Percentiles rank a stretch among this genome's conserved stretches.
These are phyloP conservation scores for Lontra canadensis DNA, from an alignment of 2,113 vertebrate species.

Conservation along the genomic window DNA sequence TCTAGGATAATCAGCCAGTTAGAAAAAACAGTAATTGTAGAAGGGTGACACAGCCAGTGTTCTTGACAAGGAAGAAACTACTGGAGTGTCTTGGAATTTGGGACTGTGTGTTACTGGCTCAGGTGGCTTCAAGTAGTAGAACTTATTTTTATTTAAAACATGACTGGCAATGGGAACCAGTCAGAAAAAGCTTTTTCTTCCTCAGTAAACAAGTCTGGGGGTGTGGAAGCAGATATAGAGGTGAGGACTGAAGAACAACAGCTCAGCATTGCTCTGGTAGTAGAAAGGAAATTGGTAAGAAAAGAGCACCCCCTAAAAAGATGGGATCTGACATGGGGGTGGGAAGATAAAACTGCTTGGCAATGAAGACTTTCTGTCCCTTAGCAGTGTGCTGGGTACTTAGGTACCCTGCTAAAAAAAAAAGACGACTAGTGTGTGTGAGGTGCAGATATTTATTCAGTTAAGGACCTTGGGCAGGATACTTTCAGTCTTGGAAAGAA, in stretches of 20 bases:
- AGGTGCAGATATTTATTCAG: neutral
- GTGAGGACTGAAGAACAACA: neutral
- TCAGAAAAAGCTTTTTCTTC: constrained; percentile 36
- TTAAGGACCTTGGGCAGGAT: constrained; percentile 29
- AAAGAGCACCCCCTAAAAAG: neutral
- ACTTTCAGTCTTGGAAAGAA: constrained; percentile 21
- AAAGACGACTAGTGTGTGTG: neutral
- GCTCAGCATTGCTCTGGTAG: neutral
- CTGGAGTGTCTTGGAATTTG: neutral
- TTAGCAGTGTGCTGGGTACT: neutral
- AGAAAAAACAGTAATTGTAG: neutral
- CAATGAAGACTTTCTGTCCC: neutral
- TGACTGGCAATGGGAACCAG: neutral
- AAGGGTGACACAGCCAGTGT: neutral
- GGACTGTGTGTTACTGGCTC: neutral
- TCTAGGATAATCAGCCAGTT: neutral
- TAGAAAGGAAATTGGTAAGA: neutral
- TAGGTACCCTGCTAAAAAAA: neutral
- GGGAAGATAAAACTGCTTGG: neutral
- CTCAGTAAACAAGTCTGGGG: neutral
- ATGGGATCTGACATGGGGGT: neutral
- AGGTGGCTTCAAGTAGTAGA: constrained; percentile 13
- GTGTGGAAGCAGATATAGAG: neutral
- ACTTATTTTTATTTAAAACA: constrained; percentile 43
- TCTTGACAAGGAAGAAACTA: constrained; percentile 23